Evolutionary conservation across 2,797 vertebrate species (phyloP), one percentile per base, ranked within the genome.

Genomic region (Lates japonicus): DNA sequence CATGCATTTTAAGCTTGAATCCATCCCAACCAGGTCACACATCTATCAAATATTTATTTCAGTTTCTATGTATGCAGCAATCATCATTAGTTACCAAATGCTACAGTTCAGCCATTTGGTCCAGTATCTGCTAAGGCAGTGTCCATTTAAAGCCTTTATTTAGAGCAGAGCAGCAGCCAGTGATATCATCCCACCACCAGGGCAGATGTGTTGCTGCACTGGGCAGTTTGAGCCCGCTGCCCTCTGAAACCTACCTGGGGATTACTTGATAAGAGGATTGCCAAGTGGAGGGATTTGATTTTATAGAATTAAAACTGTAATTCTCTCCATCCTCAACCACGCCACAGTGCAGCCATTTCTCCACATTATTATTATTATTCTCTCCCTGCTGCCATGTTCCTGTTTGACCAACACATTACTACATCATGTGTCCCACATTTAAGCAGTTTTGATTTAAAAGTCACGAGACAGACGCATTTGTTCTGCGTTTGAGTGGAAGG

Each of bases 301-400:
- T 93, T 92, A 93, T 92, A 88, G 87, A 94, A 93, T 92, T 92
- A 90, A 91, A 94, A 93, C 86, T 90, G 87, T 89, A 92, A 93
- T 91, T 92, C 91, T 93, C 76, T 90, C 83, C 77, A 46, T 88
- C 74, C 65, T 44, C 25, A 11, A 10, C 67, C 49, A 17, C 22
- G 74, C 70, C 57, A 60, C 82, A 67, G 20, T 44, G 60, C 78
- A 72, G 64, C 80, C 75, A 60, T 87, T 83, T 74, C 64, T 78
- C 69, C 66, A 72, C 58, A 19, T 67, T 76, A 84, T 74, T 82
- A 74, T 69, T 55, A 39, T 46, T 46, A 74, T 70, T 66, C 41
- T 20, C n/a, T 16, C 46, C 8, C 41, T 1, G 19, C 71, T 59
- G 72, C 60, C 46, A 1, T 33, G 62, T 20, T 78, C 63, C 52